Evolutionary conservation across 1,140 invertebrate species (phyloP).

Genomic region (Caenorhabditis briggsae): DNA sequence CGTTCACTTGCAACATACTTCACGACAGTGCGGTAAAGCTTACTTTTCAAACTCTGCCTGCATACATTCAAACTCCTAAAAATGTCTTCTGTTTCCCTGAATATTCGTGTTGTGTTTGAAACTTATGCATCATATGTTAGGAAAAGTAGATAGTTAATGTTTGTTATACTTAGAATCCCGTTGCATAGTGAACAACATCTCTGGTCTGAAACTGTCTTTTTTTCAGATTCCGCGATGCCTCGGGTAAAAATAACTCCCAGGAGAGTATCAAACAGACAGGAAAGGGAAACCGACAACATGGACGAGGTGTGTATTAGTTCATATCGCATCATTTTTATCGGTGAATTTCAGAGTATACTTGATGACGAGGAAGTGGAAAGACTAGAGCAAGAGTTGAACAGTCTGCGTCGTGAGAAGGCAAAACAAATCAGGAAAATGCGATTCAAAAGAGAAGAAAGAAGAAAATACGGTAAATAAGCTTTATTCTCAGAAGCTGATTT

Average conservation of each 20-base stretch:
- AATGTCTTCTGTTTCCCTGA: too few relatives aligned
- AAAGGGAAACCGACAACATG: too few relatives aligned
- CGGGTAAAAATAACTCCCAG: background rate
- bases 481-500: background rate
- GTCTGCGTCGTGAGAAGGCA: background rate
- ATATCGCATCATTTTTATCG: background rate
- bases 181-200: too few relatives aligned
- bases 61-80: too few relatives aligned
- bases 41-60: background rate
- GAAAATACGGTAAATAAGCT: background rate
- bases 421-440: slow-evolving; percentile 9
- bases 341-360: slow-evolving; percentile 2
- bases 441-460: background rate
- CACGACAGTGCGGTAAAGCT: slow-evolving; percentile 34
- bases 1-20: background rate
- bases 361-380: slow-evolving; percentile 19
- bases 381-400: background rate
- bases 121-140: too few relatives aligned
- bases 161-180: too few relatives aligned
- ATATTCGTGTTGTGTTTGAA: too few relatives aligned
- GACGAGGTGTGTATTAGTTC: background rate
- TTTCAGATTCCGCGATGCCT: background rate
- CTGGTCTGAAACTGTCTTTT: too few relatives aligned
- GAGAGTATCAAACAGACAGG: background rate
- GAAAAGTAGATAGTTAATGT: too few relatives aligned